Evolutionary conservation across 2,888 invertebrate genomes (phyloP), one percentile per base, ranked within the genome.

Genomic region (Autographa gamma): DNA sequence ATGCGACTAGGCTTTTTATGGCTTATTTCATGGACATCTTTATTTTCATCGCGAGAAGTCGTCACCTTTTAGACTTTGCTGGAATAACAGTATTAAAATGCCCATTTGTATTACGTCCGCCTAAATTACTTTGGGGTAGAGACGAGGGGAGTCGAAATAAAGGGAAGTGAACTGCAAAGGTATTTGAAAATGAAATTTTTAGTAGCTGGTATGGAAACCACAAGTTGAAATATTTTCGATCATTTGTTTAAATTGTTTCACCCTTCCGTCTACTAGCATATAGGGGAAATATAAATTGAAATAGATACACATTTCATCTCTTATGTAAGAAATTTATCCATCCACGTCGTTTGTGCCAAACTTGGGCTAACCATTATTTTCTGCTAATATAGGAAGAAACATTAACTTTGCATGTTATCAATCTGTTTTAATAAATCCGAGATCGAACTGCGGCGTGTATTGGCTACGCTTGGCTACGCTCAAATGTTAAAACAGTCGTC

Each of bases 121-220:
- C 73, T 60, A 76, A 77, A 81, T 77, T 74, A 71, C 73, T 69
- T 73, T 63, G 63, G 75, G 73, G 75, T 59, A 60, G 69, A 64
- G 25, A 34, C 63, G 31, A 64, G 66, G 81, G 68, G 75, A 19
- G 70, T 48, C 61, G 68, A 63, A 69, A 67, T 75, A 67, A 73
- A 71, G 80, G 81, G 75, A 54, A 68, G 62, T 31, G 41, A 56
- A 4, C 64, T 62, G 25, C 19, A 56, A 66, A 76, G 67, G 41
- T 61, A 83, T 73, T 76, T 81, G 25, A 18, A 72, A 80, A 81
- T 80, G 16, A 76, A 66, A 56, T 65, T 78, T 83, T 80, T 71
- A 41, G 58, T 34, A 60, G 48, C 32, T 58, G 13, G 25, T 14
- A 6, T 63, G 62, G 38, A 70, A 75, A 59, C 64, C 19, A 9